These are phyloP conservation scores for Eustalomyia histrio DNA, from an alignment of 2,888 invertebrate genomes.

Conservation along the genomic window DNA sequence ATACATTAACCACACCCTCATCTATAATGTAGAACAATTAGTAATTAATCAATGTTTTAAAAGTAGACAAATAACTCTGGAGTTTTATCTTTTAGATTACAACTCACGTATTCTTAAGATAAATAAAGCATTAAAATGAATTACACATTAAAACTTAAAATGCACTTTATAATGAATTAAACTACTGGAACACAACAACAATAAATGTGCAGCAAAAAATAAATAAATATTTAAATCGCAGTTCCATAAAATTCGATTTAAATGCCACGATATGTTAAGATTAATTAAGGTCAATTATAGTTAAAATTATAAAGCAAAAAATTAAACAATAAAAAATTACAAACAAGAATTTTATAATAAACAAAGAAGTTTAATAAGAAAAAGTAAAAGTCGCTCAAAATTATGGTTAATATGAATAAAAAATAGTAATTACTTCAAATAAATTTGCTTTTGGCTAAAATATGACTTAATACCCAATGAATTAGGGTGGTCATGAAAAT, in stretches of 20 bases:
- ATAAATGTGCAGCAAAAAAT: neutral
- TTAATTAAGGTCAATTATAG: slow-evolving; percentile 37
- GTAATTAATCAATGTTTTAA: slow-evolving; percentile 55
- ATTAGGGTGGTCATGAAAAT: too few relatives aligned
- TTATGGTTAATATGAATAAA: slow-evolving; percentile 15
- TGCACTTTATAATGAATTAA: neutral
- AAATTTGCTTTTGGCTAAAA: too few relatives aligned
- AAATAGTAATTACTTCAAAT: too few relatives aligned
- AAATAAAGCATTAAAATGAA: neutral
- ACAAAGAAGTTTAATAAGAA: neutral
- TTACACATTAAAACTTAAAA: neutral
- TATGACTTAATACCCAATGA: too few relatives aligned
- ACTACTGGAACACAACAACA: neutral
- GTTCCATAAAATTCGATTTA: neutral
- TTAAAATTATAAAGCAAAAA: slow-evolving; percentile 4
- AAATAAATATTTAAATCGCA: neutral
- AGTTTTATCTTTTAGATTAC: slow-evolving; percentile 40
- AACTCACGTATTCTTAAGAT: slow-evolving; percentile 32
- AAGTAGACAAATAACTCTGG: slow-evolving; percentile 48
- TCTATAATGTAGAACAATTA: slow-evolving; percentile 35
- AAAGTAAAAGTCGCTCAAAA: neutral
- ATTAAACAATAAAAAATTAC: neutral
- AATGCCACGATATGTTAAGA: slow-evolving; percentile 21
- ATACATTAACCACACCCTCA: slow-evolving; percentile 2
- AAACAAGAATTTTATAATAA: slow-evolving; percentile 5